Conservation (phyloP, 2,113 vertebrate genomes). For the Podilymbus podiceps region DNA sequence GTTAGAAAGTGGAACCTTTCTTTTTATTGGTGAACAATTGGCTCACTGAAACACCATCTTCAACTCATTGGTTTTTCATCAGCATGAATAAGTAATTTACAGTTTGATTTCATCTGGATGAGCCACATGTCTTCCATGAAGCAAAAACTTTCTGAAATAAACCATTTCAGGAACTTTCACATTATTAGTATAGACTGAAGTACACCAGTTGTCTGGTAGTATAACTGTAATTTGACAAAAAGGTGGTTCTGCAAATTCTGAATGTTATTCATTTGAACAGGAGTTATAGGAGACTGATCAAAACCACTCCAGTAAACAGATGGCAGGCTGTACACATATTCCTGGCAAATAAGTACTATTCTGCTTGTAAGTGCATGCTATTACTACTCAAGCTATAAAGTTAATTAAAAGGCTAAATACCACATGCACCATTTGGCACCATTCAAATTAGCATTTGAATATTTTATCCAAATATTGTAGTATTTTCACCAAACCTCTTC, state of each 20-base stretch:
- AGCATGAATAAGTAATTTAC: background rate
- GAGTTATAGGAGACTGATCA: background rate
- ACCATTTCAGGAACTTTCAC: background rate
- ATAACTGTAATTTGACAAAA: background rate
- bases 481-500: background rate
- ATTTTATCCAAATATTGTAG: background rate
- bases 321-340: background rate
- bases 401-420: background rate
- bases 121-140: background rate
- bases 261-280: background rate
- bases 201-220: background rate
- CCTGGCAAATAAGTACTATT: background rate
- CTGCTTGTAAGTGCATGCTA: background rate
- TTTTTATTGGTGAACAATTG: background rate
- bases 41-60: background rate
- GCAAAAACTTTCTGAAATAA: background rate
- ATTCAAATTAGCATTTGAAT: background rate
- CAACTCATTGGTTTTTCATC: background rate
- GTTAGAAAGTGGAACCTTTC: background rate
- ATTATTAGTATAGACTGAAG: background rate
- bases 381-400: background rate
- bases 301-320: background rate
- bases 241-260: background rate
- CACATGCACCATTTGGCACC: background rate
- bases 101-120: background rate